phyloP scores from a whole-genome alignment of 2,797 vertebrate species.

The Lepidocolaptes lacrymiger region DNA sequence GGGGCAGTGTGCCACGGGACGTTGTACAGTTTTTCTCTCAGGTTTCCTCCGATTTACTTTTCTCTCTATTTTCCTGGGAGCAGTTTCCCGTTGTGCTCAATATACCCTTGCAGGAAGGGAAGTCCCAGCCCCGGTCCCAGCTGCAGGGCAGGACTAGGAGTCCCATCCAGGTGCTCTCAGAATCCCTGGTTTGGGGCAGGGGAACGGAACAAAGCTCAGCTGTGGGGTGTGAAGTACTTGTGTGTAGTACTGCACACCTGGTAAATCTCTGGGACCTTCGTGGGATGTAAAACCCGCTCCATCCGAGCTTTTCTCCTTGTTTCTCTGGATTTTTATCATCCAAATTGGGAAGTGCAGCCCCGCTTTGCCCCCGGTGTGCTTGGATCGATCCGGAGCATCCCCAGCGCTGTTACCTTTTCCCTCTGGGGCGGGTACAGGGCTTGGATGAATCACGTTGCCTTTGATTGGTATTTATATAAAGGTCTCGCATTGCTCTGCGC shows the following conservation, averaged over 20 bases:
- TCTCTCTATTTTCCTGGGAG: fast-evolving
- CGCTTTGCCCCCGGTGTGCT: fast-evolving
- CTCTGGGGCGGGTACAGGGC: neutral
- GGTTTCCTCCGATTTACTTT: neutral
- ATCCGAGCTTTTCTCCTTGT: fast-evolving
- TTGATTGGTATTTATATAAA: fast-evolving
- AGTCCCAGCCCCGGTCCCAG: neutral
- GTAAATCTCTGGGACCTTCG: fast-evolving
- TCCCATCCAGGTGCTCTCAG: fast-evolving
- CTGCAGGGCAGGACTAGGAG: neutral
- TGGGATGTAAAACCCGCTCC: fast-evolving
- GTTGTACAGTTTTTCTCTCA: fast-evolving
- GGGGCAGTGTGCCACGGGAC: fast-evolving
- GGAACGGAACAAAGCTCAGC: fast-evolving
- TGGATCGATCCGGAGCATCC: fast-evolving
- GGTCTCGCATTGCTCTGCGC: fast-evolving
- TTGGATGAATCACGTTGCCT: fast-evolving
- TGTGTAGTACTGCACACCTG: fast-evolving
- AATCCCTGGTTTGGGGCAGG: fast-evolving
- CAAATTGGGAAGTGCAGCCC: fast-evolving
- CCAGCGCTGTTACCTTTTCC: fast-evolving
- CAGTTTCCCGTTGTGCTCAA: fast-evolving
- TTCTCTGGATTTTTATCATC: fast-evolving
- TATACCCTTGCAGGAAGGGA: neutral
- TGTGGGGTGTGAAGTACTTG: neutral